Evolutionary conservation across 2,888 invertebrate species (phyloP), one percentile per base, ranked within the genome.

Genomic region (Leptinotarsa tumamoca): DNA sequence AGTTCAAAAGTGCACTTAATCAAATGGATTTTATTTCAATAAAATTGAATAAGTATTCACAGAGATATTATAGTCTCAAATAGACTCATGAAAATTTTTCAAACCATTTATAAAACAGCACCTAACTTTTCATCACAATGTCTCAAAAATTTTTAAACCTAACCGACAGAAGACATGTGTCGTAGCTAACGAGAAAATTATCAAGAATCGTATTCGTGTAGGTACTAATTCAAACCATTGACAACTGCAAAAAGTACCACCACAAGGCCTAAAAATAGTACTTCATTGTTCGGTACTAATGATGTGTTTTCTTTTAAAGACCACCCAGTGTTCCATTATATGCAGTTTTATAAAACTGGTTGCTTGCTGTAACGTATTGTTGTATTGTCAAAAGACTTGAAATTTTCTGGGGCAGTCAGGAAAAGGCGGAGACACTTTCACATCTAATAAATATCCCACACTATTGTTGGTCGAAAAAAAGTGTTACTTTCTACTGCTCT

Each of bases 361-460:
- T 63, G 63, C 43, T 63, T 18, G 43, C 13, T 63, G n/a, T 63
- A n/a, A n/a, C 54, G 18, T 68, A 68, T 52, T 27, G 68, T 68
- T 54, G 27, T 23, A 27, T 18, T 50, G 51, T 68, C 52, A 68
- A 52, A 52, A n/a, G 18, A 51, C 23, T 27, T 50, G 21, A 67
- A 68, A 27, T 70, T 70, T 69, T 70, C 58, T 70, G 23, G 70
- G 70, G 49, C 70, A 49, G 5, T 49, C 43, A 61, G 43, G 58
- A 49, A 70, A 70, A 70, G 58, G 69, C 69, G 56, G 54, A 49
- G 33, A 58, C 70, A 58, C 58, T 70, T 70, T 68, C 68, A 68
- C 68, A 27, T 51, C 10, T 27, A 14, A 68, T 13, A 13, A 33
- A 68, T 23, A 27, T 5, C 18, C n/a, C 54, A 17, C 17, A 70